Base-by-base conservation (phyloP, 1,140 invertebrate genomes). In the Leptinotarsa undecemlineata region DNA sequence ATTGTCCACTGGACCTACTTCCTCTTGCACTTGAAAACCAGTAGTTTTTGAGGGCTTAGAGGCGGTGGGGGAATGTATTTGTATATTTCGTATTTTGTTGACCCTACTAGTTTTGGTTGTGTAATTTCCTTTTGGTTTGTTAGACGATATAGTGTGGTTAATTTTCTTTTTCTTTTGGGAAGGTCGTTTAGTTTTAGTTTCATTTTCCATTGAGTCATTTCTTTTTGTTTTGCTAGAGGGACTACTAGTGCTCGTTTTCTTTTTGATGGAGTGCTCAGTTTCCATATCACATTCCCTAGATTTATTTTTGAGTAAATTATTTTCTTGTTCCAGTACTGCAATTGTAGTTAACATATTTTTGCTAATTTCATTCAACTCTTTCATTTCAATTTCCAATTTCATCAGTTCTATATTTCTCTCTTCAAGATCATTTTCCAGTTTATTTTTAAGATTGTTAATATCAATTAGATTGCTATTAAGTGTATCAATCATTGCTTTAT, bases 371-470 rank as follows among this genome's bases (percentile, higher is more conserved):
- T 63, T 63, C 62, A 63, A 19, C 6, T 63, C 62, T 19, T 17
- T 19, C 19, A 23, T 17, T 14, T 63, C 19, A 17, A 17, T 14
- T 63, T 63, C 20, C 19, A 63, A 6, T 23, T 63, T 63, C 19
- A 17, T 19, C 19, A 63, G 13, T 5, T 63, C 62, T 4, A 3
- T 63, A 63, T 6, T 63, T 63, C 6, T 63, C 14, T 19, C 19
- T 63, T 63, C 62, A 63, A 63, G 62, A 19, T 63, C 62, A 5
- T 63, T 63, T 63, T 63, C 62, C 62, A 63, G 62, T 63, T 17
- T 63, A 19, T 63, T 19, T 63, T 63, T 63, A 3, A 17, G 62
- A 63, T 4, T 17, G 19, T 19, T 63, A 17, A 63, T 63, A 17
- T 63, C 19, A 63, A 17, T 19, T 63, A 63, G 4, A 26, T 26